phyloP scores from a whole-genome alignment of 2,888 invertebrate species.

The Dendrolimus houi region DNA sequence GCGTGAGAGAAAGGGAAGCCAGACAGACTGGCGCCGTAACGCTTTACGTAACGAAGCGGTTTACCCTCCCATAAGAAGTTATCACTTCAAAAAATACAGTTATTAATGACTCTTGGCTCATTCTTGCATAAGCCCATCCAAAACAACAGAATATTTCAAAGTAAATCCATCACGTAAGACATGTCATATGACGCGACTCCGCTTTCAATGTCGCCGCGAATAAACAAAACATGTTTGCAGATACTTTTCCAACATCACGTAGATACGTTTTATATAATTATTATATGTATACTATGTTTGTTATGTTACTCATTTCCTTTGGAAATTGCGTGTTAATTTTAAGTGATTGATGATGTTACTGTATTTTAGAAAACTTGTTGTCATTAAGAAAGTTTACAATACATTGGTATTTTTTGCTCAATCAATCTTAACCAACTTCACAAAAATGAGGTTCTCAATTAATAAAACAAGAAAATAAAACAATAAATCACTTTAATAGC shows the following conservation, averaged over 20 bases:
- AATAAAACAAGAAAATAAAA: too few relatives aligned
- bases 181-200: conserved; percentile 40
- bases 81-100: too few relatives aligned
- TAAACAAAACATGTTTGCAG: conserved; percentile 26
- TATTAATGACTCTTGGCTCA: conserved; percentile 9
- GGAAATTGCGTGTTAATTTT: not conserved
- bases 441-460: too few relatives aligned
- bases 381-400: too few relatives aligned
- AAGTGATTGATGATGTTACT: not conserved
- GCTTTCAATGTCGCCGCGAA: conserved; percentile 30
- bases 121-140: conserved; percentile 24
- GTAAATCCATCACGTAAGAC: conserved; percentile 48
- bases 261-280: not conserved
- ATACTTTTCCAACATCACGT: not conserved
- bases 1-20: too few relatives aligned
- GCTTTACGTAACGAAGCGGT: too few relatives aligned
- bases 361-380: too few relatives aligned
- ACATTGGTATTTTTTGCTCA: too few relatives aligned
- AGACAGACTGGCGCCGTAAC: too few relatives aligned
- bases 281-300: not conserved
- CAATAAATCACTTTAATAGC: too few relatives aligned
- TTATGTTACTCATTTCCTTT: not conserved
- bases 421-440: too few relatives aligned
- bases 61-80: too few relatives aligned
- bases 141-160: conserved; percentile 21